Conservation (phyloP, 2,888 invertebrate species). For the Tinea trinotella region DNA sequence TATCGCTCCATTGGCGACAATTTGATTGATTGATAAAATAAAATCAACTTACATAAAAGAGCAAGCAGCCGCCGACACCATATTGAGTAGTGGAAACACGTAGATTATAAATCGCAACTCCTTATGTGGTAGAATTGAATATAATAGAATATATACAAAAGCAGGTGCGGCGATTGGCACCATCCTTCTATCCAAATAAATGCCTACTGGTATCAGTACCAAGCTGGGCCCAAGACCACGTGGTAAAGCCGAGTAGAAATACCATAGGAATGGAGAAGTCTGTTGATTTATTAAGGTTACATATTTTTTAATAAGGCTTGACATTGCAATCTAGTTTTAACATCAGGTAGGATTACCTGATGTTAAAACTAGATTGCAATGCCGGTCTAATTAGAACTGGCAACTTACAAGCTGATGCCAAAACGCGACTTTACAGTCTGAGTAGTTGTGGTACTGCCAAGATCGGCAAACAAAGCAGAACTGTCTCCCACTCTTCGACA, state of each 20-base stretch:
- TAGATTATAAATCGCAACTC: conserved; percentile 98
- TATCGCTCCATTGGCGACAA: too few species aligned
- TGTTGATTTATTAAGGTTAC: conserved; percentile 40
- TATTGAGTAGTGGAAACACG: conserved; percentile 94
- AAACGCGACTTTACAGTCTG: too few species aligned
- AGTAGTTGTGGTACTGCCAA: too few species aligned
- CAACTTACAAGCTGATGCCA: too few species aligned
- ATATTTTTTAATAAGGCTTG: too few species aligned
- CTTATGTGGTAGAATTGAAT: conserved; percentile 97
- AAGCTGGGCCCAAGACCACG: conserved; percentile 89
- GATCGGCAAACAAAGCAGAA: too few species aligned
- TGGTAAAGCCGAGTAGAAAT: conserved; percentile 97
- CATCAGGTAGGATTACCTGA: not conserved
- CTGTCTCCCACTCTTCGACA: too few species aligned
- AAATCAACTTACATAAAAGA: conserved; percentile 85
- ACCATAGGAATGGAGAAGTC: conserved; percentile 97
- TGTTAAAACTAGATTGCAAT: too few species aligned
- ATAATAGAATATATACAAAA: conserved; percentile 86
- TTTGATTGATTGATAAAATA: too few species aligned
- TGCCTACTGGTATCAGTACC: conserved; percentile 83
- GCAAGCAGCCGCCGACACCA: conserved; percentile 89
- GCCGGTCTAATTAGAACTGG: too few species aligned
- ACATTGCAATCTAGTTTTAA: conserved; percentile 19
- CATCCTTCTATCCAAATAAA: conserved; percentile 80
- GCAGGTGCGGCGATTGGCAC: conserved; percentile 79